phyloP scores from a whole-genome alignment of 2,113 vertebrate genomes.

The Callopanchax toddi region DNA sequence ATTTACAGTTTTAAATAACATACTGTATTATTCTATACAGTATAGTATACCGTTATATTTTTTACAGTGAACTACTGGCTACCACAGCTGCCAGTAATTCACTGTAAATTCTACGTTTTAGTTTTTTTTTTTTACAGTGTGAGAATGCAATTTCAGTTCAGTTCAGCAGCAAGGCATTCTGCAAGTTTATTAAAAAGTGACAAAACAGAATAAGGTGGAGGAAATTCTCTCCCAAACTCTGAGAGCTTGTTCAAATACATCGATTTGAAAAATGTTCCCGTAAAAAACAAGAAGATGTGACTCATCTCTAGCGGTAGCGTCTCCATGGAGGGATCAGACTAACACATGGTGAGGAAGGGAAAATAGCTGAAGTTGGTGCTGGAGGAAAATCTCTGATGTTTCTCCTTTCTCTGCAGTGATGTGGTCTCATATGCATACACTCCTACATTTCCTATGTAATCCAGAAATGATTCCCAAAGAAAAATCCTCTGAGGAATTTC shows the following conservation, averaged over 20 bases:
- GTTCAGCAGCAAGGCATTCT: conserved; percentile 23
- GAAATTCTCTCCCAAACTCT: conserved; percentile 13
- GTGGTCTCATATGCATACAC: conserved; percentile 29
- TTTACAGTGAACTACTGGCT: no score
- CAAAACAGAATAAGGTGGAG: conserved; percentile 34
- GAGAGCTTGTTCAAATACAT: not conserved
- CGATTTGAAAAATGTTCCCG: conserved; percentile 23
- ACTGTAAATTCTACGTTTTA: no score
- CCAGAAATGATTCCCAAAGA: conserved; percentile 47
- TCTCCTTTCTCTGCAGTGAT: conserved; percentile 21
- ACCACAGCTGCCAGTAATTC: no score
- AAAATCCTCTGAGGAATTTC: conserved; percentile 48
- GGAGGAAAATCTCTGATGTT: conserved; percentile 40
- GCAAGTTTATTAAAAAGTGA: conserved; percentile 21
- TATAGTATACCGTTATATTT: no score
- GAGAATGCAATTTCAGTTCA: conserved; percentile 46
- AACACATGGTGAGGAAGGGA: conserved; percentile 23
- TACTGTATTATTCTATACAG: no score
- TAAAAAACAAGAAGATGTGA: conserved; percentile 36
- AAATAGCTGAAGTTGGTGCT: conserved; percentile 36
- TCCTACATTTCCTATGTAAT: conserved; percentile 55
- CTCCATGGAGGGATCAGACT: conserved; percentile 27
- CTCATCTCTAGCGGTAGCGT: conserved; percentile 31
- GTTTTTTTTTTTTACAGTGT: no score
- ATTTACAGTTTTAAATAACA: no score